phyloP scores from a whole-genome alignment of 2,888 invertebrate genomes.

The Axea sp. region DNA sequence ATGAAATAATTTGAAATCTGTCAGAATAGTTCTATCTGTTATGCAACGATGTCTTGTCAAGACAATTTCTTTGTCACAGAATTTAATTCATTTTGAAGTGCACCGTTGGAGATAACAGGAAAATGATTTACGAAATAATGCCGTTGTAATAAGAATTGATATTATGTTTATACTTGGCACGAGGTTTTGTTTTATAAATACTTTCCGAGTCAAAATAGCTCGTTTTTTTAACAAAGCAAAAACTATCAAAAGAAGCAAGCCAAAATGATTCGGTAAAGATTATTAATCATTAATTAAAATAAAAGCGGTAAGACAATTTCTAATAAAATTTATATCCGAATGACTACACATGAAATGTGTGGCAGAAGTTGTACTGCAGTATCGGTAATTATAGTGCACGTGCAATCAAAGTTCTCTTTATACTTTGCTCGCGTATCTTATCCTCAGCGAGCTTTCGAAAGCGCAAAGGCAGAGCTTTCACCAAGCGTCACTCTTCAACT shows the following conservation, averaged over 20 bases:
- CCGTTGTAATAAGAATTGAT: background rate
- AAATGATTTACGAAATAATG: conserved; percentile 11
- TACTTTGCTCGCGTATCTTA: conserved; percentile 51
- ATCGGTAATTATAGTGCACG: conserved; percentile 57
- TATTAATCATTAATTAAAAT: too few relatives aligned
- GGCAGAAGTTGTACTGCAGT: conserved; percentile 16
- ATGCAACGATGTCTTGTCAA: background rate
- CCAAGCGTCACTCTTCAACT: conserved; percentile 57
- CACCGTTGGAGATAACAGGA: background rate
- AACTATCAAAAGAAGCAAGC: too few relatives aligned
- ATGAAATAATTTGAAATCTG: conserved; percentile 27
- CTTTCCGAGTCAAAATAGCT: too few relatives aligned
- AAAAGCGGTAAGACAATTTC: too few relatives aligned
- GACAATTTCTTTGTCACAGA: conserved; percentile 2
- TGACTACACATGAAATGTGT: conserved; percentile 11
- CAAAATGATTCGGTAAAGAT: too few relatives aligned
- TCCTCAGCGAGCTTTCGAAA: conserved; percentile 43
- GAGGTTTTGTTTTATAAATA: too few relatives aligned
- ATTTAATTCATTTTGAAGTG: conserved; percentile 6
- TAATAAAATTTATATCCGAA: conserved; percentile 6
- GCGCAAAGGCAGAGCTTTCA: conserved; percentile 58
- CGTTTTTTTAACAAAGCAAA: too few relatives aligned
- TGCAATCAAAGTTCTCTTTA: conserved; percentile 33
- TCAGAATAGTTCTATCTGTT: background rate
- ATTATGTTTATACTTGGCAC: too few relatives aligned